Conservation (phyloP, 1,140 invertebrate genomes). For the Drosophila sp. region DNA sequence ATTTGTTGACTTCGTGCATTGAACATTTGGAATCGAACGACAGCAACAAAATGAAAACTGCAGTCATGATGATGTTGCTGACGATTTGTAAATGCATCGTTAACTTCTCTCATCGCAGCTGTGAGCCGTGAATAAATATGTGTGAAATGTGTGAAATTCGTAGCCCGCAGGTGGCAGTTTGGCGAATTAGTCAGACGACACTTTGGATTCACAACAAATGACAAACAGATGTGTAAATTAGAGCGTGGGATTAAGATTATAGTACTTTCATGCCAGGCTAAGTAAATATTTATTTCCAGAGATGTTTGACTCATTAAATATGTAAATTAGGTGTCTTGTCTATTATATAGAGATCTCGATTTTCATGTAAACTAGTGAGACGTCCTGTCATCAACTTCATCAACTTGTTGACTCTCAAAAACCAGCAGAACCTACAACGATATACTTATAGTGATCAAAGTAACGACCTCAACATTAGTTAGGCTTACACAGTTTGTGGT, state of each 20-base stretch:
- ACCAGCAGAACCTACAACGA: background rate
- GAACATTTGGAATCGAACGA: constrained; percentile 13
- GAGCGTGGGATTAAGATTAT: constrained; percentile 15
- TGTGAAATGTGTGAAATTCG: constrained; percentile 25
- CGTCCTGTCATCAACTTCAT: background rate
- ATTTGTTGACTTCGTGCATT: constrained; percentile 66
- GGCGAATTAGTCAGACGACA: constrained; percentile 42
- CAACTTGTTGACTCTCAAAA: constrained; percentile 3
- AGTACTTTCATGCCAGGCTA: constrained; percentile 19
- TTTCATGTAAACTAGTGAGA: constrained; percentile 4
- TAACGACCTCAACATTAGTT: constrained; percentile 7
- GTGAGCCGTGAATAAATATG: background rate
- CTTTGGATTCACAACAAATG: background rate
- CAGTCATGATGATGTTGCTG: constrained; percentile 27
- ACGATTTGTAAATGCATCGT: constrained; percentile 28
- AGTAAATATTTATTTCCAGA: constrained; percentile 42
- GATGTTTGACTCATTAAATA: background rate
- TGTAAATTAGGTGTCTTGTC: background rate
- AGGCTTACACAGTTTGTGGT: constrained; percentile 10
- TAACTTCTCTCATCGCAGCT: constrained; percentile 22
- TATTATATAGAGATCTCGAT: no score
- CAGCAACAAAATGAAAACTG: constrained; percentile 37
- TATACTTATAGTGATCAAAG: background rate
- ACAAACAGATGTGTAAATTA: constrained; percentile 35
- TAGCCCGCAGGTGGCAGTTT: constrained; percentile 25